Percentiles rank a stretch among this genome's conserved stretches.
Evolutionary conservation across 1,140 invertebrate species (phyloP).

Genomic region (Aphaenogaster rudis): DNA sequence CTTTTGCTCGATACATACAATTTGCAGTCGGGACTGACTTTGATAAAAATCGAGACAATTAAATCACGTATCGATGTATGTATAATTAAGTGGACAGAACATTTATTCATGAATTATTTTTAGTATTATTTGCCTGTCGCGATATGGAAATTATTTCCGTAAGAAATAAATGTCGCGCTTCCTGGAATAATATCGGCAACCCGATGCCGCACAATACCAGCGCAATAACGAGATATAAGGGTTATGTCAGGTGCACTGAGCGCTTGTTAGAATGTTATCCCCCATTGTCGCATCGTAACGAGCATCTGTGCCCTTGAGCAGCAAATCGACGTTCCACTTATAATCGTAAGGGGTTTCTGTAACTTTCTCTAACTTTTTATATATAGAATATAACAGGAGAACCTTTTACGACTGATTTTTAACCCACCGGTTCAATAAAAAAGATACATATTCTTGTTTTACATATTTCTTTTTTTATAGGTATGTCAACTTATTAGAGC

Average conservation of each 20-base stretch:
- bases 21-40: background rate
- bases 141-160: slow-evolving; percentile 11
- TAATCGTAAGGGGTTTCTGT: background rate
- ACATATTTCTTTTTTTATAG: slow-evolving; percentile 3
- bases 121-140: background rate
- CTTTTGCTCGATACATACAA: background rate
- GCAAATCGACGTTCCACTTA: background rate
- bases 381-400: background rate
- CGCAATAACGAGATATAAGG: slow-evolving; percentile 6
- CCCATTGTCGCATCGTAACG: slow-evolving; percentile 39
- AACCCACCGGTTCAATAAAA: background rate
- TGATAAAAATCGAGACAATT: slow-evolving; percentile 1
- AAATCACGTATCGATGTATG: slow-evolving; percentile 1
- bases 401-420: background rate
- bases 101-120: slow-evolving; percentile 20
- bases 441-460: background rate
- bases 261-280: slow-evolving; percentile 46
- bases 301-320: slow-evolving; percentile 47
- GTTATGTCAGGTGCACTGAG: slow-evolving; percentile 40
- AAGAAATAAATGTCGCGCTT: slow-evolving; percentile 26
- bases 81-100: slow-evolving; percentile 10
- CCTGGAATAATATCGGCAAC: slow-evolving; percentile 11
- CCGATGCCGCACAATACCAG: slow-evolving; percentile 23
- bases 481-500: background rate
- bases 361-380: slow-evolving; percentile 2